Base-by-base conservation (phyloP, 2,113 vertebrate genomes). In the Corythoichthys haematopterus region DNA sequence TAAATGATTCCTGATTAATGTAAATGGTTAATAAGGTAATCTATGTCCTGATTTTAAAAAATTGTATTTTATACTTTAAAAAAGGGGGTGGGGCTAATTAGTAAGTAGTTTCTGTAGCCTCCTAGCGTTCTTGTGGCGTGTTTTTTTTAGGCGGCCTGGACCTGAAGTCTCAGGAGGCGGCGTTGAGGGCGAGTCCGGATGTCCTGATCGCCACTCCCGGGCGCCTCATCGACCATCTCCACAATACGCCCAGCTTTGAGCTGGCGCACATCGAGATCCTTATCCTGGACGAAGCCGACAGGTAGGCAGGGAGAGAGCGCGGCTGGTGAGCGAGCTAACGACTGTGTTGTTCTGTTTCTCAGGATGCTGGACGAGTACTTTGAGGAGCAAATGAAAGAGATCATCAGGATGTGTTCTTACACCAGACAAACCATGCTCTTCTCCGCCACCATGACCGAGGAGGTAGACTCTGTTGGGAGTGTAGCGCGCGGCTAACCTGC, bases 331-430 rank as follows among this genome's bases (percentile, higher is more conserved):
- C 20, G 60, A 11, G 3, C 40, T 59, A 11, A 59, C 37, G 2
- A 28, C 65, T 65, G 33, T 28, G 20, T 28, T 28, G 46, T 20
- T 45, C 70, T 4, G 69, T 56, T 28, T 1, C 3, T 52, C 83
- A 98, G 97, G 86, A 99, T 99, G 97, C 73, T 99, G 86, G 97
- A 98, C 7, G 97, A 99, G 70, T 99, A 98, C 85, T 99, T 99
- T 70, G 96, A 98, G 82, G 97, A 98, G 63, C 97, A 99, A 91
- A 99, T 99, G 97, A 98, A 98, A 80, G 97, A 99, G 88, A 93
- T 99, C 79, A 98, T 99, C 82, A 90, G 90, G 45, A 55, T 97
- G 84, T 99, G 97, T 64, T 93, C 96, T 20, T 94, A 91, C 74
- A 96, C 96, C 81, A 92, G 93, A 72, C 97, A 99, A 86, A 98